phyloP scores from a whole-genome alignment of 2,797 vertebrate genomes.

The Vultur gryphus region DNA sequence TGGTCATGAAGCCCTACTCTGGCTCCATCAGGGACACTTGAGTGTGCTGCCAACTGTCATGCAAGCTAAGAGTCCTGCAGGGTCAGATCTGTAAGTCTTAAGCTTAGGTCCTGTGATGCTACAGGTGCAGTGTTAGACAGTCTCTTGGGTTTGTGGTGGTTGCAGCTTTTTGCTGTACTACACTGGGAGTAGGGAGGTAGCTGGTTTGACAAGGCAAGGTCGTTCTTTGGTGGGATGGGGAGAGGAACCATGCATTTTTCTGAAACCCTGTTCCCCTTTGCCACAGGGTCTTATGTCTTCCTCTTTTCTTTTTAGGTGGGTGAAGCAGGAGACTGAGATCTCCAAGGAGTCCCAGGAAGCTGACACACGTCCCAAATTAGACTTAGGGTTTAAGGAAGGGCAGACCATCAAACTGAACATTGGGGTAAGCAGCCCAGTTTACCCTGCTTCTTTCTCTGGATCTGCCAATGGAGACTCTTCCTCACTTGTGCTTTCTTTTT shows the following conservation, averaged over 20 bases:
- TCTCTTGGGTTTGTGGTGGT: neutral
- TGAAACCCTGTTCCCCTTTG: neutral
- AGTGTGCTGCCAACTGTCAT: neutral
- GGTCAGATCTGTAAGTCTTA: neutral
- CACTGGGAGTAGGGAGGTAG: neutral
- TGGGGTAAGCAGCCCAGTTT: constrained; percentile 76
- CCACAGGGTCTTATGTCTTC: neutral
- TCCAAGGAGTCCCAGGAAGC: constrained; percentile 85
- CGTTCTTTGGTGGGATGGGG: neutral
- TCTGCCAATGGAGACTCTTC: neutral
- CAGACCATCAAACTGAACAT: constrained; percentile 96
- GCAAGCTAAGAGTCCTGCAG: neutral
- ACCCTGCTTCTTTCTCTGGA: neutral
- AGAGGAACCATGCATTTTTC: neutral
- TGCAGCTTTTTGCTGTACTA: neutral
- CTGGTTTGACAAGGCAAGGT: neutral
- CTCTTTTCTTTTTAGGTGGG: constrained; percentile 80
- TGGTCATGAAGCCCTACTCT: neutral
- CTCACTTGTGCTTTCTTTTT: neutral
- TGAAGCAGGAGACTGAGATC: constrained; percentile 92
- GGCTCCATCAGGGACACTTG: neutral
- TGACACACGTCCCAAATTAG: constrained; percentile 88
- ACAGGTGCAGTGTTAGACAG: neutral
- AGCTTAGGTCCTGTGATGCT: neutral
- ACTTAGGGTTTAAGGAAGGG: constrained; percentile 94